Evolutionary conservation across 2,888 invertebrate genomes (phyloP).

Genomic region (Eutolmus rufibarbis): DNA sequence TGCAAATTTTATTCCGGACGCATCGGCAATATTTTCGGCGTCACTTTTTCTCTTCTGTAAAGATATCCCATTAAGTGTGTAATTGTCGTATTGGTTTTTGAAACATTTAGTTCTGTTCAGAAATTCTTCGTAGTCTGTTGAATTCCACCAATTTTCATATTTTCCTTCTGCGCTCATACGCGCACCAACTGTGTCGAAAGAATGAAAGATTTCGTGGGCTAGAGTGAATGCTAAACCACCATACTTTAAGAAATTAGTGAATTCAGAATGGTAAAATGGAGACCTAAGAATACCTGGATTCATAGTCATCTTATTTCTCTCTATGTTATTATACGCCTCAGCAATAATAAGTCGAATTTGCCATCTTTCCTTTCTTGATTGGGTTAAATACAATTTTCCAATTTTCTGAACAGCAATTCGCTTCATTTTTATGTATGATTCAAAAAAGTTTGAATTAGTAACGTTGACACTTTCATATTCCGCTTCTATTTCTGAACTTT

Average conservation of each 20-base stretch:
- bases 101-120: background rate
- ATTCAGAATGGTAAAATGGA: background rate
- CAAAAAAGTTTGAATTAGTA: background rate
- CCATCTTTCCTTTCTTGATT: background rate
- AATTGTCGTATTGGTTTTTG: background rate
- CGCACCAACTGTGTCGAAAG: background rate
- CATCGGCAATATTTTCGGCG: background rate
- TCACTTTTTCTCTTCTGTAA: background rate
- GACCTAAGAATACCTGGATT: background rate
- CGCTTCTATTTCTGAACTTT: background rate
- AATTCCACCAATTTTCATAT: background rate
- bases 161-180: background rate
- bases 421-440: background rate
- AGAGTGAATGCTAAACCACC: background rate
- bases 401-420: background rate
- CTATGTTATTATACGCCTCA: background rate
- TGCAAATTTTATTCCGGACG: background rate
- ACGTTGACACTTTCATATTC: background rate
- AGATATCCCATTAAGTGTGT: background rate
- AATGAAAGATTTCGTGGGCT: slow-evolving; percentile 1
- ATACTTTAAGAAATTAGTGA: background rate
- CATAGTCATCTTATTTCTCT: background rate
- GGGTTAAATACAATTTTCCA: background rate
- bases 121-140: background rate
- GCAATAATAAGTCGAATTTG: background rate